These are phyloP conservation scores for Plutella xylostella DNA, from an alignment of 2,888 invertebrate genomes.

Conservation along the genomic window DNA sequence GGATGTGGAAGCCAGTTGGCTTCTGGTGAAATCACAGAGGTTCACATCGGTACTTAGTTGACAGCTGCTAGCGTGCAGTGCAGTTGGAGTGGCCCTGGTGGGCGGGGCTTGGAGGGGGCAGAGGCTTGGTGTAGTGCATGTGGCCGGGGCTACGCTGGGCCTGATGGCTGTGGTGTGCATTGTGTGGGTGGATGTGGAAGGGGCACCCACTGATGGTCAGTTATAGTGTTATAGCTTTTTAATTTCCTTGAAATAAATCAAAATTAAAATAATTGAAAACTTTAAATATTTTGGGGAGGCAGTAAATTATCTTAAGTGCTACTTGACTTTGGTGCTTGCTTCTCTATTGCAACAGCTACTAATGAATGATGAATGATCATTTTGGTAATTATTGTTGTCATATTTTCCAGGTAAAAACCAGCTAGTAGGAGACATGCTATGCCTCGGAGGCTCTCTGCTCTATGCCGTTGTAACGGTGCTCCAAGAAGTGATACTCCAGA, in stretches of 20 bases:
- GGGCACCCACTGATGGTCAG: slow-evolving; percentile 73
- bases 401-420: slow-evolving; percentile 77
- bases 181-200: slow-evolving; percentile 85
- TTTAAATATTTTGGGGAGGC: neutral
- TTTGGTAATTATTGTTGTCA: neutral
- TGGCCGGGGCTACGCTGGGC: slow-evolving; percentile 82
- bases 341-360: no score
- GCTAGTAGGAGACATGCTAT: slow-evolving; percentile 85
- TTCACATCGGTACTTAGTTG: slow-evolving; percentile 67
- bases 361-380: no score
- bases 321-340: no score
- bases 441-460: slow-evolving; percentile 80
- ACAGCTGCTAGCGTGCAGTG: slow-evolving; percentile 87
- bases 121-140: slow-evolving; percentile 79
- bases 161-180: slow-evolving; percentile 86
- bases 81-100: slow-evolving; percentile 85
- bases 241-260: no score
- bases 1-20: slow-evolving; percentile 89
- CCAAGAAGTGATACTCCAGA: slow-evolving; percentile 86
- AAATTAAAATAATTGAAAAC: no score
- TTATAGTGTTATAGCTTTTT: no score
- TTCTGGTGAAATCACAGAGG: slow-evolving; percentile 82
- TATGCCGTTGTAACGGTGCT: slow-evolving; percentile 84
- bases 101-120: slow-evolving; percentile 83
- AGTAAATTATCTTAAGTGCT: no score